Conservation (phyloP, 2,113 vertebrate species). For the Tylochromis polylepis region DNA sequence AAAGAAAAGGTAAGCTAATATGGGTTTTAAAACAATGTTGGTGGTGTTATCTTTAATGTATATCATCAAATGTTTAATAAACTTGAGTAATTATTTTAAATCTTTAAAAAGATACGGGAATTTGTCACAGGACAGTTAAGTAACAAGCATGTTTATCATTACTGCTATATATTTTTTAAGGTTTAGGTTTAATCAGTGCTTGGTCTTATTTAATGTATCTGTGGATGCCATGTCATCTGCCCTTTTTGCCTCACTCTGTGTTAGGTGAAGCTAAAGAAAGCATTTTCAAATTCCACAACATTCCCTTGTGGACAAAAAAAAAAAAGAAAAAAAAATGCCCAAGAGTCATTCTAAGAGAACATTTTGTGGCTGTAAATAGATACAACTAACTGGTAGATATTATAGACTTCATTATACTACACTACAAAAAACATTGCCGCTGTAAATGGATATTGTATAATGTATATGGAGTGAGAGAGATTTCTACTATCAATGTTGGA, state of each 20-base stretch:
- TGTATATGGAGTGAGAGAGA: fast-evolving
- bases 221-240: neutral
- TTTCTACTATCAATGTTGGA: neutral
- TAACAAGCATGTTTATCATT: fast-evolving
- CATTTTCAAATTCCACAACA: neutral
- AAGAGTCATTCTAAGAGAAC: neutral
- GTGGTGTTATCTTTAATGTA: neutral
- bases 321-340: neutral
- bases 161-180: neutral
- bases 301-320: no score
- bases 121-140: neutral
- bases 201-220: neutral
- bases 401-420: neutral
- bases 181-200: neutral
- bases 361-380: neutral
- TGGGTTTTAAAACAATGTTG: neutral
- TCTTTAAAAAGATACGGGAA: neutral
- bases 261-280: neutral
- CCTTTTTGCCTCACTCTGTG: neutral
- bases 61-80: neutral
- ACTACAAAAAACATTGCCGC: neutral
- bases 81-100: neutral
- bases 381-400: neutral
- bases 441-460: neutral
- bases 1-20: neutral